These are phyloP conservation scores for Sphenopsis melanotis DNA, from an alignment of 2,797 vertebrate genomes.

Conservation along the genomic window DNA sequence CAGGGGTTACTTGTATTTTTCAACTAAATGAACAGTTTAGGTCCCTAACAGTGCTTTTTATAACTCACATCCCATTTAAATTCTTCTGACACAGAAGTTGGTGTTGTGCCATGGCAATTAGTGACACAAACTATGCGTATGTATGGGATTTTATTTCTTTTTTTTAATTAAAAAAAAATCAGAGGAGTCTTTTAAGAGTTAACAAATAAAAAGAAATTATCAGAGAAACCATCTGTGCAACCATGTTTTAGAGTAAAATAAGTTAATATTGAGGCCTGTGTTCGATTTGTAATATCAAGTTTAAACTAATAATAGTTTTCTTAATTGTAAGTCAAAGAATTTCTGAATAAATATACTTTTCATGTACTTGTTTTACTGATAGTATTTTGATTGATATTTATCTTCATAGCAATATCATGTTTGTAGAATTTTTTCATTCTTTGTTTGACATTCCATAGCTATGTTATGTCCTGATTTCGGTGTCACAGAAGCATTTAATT, in stretches of 20 bases:
- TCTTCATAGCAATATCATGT: background rate
- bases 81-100: background rate
- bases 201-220: background rate
- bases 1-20: background rate
- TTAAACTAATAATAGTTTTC: background rate
- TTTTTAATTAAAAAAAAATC: background rate
- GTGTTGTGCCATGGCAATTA: background rate
- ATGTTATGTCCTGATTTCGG: background rate
- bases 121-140: rapidly evolving
- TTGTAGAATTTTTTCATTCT: background rate
- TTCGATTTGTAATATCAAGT: background rate
- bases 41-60: background rate
- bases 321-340: background rate
- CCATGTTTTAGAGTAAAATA: background rate
- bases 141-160: background rate
- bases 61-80: background rate
- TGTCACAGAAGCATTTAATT: background rate
- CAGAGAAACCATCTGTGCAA: background rate
- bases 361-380: background rate
- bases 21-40: background rate
- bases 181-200: background rate
- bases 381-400: background rate
- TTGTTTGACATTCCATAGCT: background rate
- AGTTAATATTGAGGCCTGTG: background rate
- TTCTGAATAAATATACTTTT: background rate